Conservation (phyloP, 2,797 vertebrate genomes). For the Alexandromys oeconomus region DNA sequence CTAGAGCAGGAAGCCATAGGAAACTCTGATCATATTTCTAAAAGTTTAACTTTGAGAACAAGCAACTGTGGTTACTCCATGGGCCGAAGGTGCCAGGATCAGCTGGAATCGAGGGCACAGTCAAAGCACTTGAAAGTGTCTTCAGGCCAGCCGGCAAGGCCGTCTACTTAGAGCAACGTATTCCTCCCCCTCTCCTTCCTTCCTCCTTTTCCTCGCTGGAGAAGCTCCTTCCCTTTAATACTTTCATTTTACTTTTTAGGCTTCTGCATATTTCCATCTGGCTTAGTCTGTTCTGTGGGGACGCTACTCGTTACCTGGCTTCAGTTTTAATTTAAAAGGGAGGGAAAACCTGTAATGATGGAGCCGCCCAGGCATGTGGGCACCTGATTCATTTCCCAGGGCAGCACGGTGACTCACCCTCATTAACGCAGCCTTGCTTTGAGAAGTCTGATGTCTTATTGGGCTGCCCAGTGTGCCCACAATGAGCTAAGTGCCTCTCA, state of each 20-base stretch:
- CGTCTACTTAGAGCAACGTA: neutral
- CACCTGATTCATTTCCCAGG: constrained; percentile 81
- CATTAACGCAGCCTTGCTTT: constrained; percentile 72
- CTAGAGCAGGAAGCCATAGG: neutral
- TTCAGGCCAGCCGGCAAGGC: neutral
- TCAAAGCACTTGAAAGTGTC: constrained; percentile 20
- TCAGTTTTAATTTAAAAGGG: constrained; percentile 76
- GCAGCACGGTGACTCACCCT: constrained; percentile 75
- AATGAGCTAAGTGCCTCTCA: constrained; percentile 77
- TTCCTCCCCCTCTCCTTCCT: neutral
- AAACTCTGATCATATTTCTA: neutral
- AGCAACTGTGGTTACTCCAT: neutral
- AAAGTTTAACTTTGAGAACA: constrained; percentile 39
- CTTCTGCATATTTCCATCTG: constrained; percentile 61
- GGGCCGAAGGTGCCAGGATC: neutral
- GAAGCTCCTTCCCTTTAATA: constrained; percentile 53
- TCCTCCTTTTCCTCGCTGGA: neutral
- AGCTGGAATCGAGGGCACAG: neutral
- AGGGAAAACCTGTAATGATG: constrained; percentile 58
- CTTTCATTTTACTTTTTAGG: constrained; percentile 54
- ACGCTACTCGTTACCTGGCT: constrained; percentile 70
- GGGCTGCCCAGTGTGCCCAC: constrained; percentile 64
- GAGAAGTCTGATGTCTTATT: constrained; percentile 55
- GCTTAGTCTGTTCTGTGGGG: constrained; percentile 65
- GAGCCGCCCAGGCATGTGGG: constrained; percentile 71